Conservation (phyloP, 1,140 invertebrate genomes). For the Papilio glaucus region DNA sequence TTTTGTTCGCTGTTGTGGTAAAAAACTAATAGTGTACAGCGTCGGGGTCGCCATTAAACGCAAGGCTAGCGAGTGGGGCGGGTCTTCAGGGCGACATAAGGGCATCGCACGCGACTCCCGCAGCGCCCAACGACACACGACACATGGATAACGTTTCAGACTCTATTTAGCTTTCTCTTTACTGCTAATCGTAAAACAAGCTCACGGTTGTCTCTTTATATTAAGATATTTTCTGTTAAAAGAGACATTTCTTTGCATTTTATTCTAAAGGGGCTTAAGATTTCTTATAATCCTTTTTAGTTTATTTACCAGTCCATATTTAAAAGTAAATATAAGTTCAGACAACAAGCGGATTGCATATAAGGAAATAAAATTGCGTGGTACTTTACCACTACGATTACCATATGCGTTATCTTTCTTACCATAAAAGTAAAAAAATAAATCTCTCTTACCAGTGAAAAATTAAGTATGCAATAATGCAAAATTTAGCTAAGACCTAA, state of each 20-base stretch:
- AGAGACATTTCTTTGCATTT: slow-evolving; percentile 1
- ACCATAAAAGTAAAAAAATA: too few species aligned
- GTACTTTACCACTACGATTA: too few species aligned
- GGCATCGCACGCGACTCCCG: slow-evolving; percentile 67
- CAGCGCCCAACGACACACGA: slow-evolving; percentile 42
- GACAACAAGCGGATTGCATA: background rate
- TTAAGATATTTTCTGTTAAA: background rate
- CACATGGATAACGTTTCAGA: slow-evolving; percentile 28
- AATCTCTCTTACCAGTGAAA: too few species aligned
- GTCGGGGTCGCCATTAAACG: slow-evolving; percentile 60
- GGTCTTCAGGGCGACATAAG: slow-evolving; percentile 62
- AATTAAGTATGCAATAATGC: too few species aligned
- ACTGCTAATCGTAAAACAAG: slow-evolving; percentile 31
- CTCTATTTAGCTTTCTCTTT: slow-evolving; percentile 29
- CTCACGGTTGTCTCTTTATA: slow-evolving; percentile 14
- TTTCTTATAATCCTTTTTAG: background rate
- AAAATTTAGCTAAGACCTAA: too few species aligned
- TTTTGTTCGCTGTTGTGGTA: slow-evolving; percentile 57
- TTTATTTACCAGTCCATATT: background rate
- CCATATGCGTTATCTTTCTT: too few species aligned
- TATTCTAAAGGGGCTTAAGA: background rate
- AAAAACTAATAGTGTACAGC: slow-evolving; percentile 62
- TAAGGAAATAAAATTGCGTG: background rate
- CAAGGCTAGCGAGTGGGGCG: slow-evolving; percentile 62
- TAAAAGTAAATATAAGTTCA: background rate